A percentile compares a stretch with the other conserved stretches of the same genome.
Evolutionary conservation across 2,113 vertebrate genomes (phyloP).

Genomic region (Cardinalis cardinalis): DNA sequence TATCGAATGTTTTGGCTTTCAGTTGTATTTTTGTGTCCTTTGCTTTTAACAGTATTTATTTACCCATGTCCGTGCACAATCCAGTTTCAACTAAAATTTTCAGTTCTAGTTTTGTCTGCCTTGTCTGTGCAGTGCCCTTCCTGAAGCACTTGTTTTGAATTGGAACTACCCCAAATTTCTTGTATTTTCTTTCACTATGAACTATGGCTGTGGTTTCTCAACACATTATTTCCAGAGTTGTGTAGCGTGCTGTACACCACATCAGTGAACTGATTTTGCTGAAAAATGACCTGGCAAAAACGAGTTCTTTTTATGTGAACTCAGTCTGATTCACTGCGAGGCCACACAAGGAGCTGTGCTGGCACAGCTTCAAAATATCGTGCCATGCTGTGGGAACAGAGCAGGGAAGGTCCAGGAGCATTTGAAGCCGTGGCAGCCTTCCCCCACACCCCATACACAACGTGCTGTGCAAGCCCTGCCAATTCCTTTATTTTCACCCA

Average conservation of each 20-base stretch:
- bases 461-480: not conserved
- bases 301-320: not conserved
- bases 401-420: not conserved
- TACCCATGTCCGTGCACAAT: not conserved
- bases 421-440: not conserved
- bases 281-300: constrained; percentile 46
- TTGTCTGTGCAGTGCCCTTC: not conserved
- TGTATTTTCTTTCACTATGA: not conserved
- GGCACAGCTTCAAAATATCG: not conserved
- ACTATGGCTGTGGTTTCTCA: not conserved
- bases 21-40: not conserved
- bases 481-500: not conserved
- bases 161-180: not conserved
- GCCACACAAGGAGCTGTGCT: not conserved
- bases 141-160: not conserved
- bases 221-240: not conserved
- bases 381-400: constrained; percentile 2
- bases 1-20: not conserved
- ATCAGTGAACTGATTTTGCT: not conserved
- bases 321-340: not conserved
- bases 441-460: not conserved
- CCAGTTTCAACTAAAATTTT: not conserved
- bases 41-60: not conserved
- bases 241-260: not conserved
- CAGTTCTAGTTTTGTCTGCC: not conserved